Conservation (phyloP, 2,888 invertebrate species). For the Nemotelus pantherinus region DNA sequence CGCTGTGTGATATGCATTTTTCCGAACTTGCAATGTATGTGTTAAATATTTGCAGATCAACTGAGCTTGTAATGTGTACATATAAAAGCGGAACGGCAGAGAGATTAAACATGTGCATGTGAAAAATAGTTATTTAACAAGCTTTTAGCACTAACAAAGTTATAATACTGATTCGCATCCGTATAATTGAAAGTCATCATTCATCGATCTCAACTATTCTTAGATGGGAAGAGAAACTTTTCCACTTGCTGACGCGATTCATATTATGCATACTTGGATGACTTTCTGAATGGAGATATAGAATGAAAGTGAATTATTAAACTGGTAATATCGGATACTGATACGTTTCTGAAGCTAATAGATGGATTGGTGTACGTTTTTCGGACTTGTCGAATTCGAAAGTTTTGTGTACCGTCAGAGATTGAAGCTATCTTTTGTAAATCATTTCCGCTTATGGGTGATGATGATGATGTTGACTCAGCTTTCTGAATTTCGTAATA, state of each 20-base stretch:
- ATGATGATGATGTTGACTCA: no score
- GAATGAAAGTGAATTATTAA: constrained; percentile 26
- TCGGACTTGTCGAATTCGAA: neutral
- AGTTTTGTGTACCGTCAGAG: constrained; percentile 7
- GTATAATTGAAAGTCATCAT: no score
- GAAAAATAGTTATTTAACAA: no score
- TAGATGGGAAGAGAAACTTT: no score
- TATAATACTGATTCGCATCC: neutral
- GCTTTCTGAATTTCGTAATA: no score
- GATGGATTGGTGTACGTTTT: no score
- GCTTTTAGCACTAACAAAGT: constrained; percentile 19
- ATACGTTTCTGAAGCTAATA: no score
- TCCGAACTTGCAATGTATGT: neutral
- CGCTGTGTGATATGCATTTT: constrained; percentile 19
- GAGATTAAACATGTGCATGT: no score
- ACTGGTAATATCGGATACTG: neutral
- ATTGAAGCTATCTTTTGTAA: neutral
- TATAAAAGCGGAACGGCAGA: neutral
- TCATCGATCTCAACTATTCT: no score
- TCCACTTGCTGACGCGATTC: no score
- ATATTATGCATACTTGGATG: no score
- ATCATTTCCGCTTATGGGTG: no score
- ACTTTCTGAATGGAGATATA: neutral
- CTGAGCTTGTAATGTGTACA: neutral
- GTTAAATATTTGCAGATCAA: neutral